phyloP scores from a whole-genome alignment of 2,797 vertebrate species.

The Sphenopsis melanotis region DNA sequence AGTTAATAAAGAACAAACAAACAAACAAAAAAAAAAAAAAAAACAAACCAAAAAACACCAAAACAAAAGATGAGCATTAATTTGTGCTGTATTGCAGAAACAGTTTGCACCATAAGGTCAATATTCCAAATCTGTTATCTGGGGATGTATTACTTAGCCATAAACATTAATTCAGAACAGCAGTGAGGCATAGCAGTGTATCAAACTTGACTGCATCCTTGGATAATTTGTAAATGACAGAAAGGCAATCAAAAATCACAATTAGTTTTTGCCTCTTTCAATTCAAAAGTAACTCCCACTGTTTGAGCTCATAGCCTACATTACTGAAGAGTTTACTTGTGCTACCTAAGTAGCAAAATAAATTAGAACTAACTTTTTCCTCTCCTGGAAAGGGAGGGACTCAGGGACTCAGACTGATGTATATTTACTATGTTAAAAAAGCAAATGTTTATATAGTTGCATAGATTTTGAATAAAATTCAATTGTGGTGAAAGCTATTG shows the following conservation, averaged over 20 bases:
- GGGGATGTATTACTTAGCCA: neutral
- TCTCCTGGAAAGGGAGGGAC: neutral
- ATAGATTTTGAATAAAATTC: neutral
- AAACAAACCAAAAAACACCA: neutral
- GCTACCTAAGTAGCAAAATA: neutral
- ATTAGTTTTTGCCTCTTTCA: neutral
- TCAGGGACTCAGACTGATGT: neutral
- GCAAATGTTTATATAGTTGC: neutral
- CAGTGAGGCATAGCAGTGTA: neutral
- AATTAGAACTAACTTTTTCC: neutral
- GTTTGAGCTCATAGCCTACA: neutral
- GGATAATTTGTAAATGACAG: neutral
- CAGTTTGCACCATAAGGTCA: neutral
- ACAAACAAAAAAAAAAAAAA: neutral
- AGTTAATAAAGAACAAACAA: neutral
- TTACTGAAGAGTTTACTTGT: neutral
- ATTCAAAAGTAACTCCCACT: neutral
- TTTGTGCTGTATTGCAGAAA: neutral
- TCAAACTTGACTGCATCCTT: neutral
- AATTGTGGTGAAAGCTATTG: neutral
- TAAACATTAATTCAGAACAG: conserved; percentile 19
- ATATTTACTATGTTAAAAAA: neutral
- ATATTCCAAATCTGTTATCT: neutral
- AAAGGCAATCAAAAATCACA: neutral
- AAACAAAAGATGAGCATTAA: neutral